A percentile compares a stretch with the other conserved stretches of the same genome.
Evolutionary conservation across 2,113 vertebrate genomes (phyloP).

Genomic region (Aphyosemion australe): DNA sequence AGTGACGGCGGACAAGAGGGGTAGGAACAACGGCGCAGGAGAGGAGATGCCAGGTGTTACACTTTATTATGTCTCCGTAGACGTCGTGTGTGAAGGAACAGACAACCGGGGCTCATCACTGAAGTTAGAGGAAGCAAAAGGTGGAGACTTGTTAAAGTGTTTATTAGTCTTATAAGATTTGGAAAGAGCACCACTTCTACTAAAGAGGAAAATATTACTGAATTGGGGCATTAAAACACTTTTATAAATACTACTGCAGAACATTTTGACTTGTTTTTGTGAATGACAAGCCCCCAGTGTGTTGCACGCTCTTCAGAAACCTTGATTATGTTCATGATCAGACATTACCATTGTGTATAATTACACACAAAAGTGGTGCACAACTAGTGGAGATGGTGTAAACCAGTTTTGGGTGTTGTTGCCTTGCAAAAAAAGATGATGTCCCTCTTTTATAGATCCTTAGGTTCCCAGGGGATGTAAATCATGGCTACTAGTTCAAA

Average conservation of each 20-base stretch:
- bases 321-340: not conserved
- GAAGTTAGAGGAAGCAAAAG: not conserved
- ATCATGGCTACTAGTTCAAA: no score
- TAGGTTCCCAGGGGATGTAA: no score
- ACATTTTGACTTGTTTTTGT: not conserved
- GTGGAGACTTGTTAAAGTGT: conserved; percentile 3
- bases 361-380: not conserved
- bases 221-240: not conserved
- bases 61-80: conserved; percentile 16
- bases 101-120: not conserved
- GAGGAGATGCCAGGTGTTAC: conserved; percentile 46
- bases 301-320: not conserved
- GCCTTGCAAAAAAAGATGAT: not conserved
- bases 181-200: not conserved
- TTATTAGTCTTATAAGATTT: conserved; percentile 13
- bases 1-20: conserved; percentile 42
- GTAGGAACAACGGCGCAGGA: conserved; percentile 42
- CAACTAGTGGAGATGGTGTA: not conserved
- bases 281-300: not conserved
- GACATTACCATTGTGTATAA: not conserved
- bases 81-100: conserved; percentile 4
- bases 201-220: not conserved
- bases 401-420: not conserved
- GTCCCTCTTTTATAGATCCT: not conserved
- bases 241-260: conserved; percentile 4